Percentiles rank a stretch among this genome's conserved stretches.
Evolutionary conservation across 2,113 vertebrate genomes (phyloP).

Genomic region (Scalopus aquaticus): DNA sequence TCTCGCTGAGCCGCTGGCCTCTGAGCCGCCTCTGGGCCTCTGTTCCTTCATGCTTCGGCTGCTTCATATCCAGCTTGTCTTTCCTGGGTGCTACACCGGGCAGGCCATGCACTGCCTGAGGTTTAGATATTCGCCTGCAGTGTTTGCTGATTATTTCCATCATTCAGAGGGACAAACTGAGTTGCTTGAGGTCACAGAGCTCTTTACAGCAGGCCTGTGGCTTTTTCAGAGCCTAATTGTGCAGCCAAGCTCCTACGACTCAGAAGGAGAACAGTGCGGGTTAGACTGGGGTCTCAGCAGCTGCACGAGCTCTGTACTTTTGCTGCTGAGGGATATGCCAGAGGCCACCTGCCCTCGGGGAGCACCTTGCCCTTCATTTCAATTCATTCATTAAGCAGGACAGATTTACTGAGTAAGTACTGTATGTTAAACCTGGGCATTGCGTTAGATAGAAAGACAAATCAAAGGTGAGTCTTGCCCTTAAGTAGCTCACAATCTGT

Average conservation of each 20-base stretch:
- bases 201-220: background rate
- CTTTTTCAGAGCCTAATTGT: background rate
- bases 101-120: background rate
- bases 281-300: too few relatives aligned
- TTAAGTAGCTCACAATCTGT: background rate
- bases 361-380: background rate
- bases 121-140: background rate
- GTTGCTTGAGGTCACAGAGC: constrained; percentile 1
- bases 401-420: background rate
- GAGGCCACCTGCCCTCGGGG: background rate
- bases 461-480: background rate
- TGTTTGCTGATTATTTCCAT: constrained; percentile 47
- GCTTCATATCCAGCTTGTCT: background rate
- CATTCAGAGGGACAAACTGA: background rate
- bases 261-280: too few relatives aligned
- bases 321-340: too few relatives aligned
- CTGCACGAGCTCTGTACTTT: background rate
- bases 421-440: background rate
- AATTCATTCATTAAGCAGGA: background rate
- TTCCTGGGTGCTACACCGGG: background rate
- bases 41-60: background rate
- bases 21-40: background rate
- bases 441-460: background rate
- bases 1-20: background rate
- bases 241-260: too few relatives aligned